These are phyloP conservation scores for Psephotus haematonotus DNA, from an alignment of 2,113 vertebrate species.

Conservation along the genomic window DNA sequence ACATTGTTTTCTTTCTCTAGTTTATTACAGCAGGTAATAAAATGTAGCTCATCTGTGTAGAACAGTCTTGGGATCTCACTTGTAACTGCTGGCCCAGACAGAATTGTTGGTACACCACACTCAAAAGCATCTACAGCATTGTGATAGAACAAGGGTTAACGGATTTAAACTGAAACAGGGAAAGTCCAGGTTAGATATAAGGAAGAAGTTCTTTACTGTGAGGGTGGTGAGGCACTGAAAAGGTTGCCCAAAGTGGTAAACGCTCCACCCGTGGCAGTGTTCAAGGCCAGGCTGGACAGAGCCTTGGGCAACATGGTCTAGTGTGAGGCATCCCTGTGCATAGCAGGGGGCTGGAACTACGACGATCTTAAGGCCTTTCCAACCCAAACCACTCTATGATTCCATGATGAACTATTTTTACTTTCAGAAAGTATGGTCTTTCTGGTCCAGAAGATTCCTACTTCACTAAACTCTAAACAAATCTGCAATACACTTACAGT, in stretches of 20 bases:
- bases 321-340: not conserved
- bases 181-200: not conserved
- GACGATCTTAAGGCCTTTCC: not conserved
- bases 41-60: not conserved
- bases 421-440: not conserved
- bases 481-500: not conserved
- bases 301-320: not conserved
- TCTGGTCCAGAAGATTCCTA: not conserved
- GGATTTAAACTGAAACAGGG: not conserved
- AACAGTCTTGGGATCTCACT: not conserved
- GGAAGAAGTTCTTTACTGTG: not conserved
- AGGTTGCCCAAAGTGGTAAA: not conserved
- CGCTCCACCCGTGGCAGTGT: not conserved
- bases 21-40: not conserved
- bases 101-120: not conserved
- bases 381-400: not conserved
- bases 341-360: not conserved
- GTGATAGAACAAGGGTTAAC: not conserved
- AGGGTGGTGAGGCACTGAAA: not conserved
- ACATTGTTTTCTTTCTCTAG: not conserved
- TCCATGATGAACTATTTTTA: not conserved
- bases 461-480: not conserved
- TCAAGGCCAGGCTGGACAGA: not conserved
- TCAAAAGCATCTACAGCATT: not conserved
- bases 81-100: not conserved